Base-by-base conservation (phyloP, 2,113 vertebrate species). In the Thinocorus orbignyianus region DNA sequence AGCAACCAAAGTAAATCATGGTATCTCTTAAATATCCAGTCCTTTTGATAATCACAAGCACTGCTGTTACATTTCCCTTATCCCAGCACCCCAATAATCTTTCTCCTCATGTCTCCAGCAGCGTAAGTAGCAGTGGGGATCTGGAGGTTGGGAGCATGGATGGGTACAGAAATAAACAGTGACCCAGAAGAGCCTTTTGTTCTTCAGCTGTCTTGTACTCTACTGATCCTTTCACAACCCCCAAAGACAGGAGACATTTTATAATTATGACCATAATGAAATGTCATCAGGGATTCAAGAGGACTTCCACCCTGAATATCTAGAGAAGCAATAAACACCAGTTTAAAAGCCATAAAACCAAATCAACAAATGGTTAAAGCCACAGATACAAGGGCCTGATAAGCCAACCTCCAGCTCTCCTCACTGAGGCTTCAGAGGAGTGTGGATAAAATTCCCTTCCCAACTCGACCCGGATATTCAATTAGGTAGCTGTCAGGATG, bases 311-410 rank as follows among this genome's bases (percentile, higher is more conserved):
- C 60, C 78, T 86, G 89, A 95, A 91, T 81, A 92, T 91, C 89
- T 92, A 94, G 51, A 96, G 77, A 95, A 85, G 89, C 24, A 90
- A 92, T 51, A 93, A 94, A 72, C 44, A 68, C 65, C 33, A 44
- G 18, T 96, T 97, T 94, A 93, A 97, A 96, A 97, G 69, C 69
- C 44, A 41, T 88, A 74, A 96, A 97, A 87, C 35, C 26, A 70
- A 93, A 97, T 77, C 49, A 94, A 91, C 71, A 92, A 94, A 83
- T 1, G 3, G 39, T 84, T 87, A 62, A 87, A 91, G 17, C 31
- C 5, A 14, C 57, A 83, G 35, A 81, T 72, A 64, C 7, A 37
- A 74, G 62, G 37, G 28, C 35, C 28, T 79, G 61, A 23, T 52
- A 69, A 55, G 73, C 35, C 58, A 65, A 64, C 35, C 64, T 92